Conservation (phyloP, 1,140 invertebrate genomes). For the Drosophila persimilis region DNA sequence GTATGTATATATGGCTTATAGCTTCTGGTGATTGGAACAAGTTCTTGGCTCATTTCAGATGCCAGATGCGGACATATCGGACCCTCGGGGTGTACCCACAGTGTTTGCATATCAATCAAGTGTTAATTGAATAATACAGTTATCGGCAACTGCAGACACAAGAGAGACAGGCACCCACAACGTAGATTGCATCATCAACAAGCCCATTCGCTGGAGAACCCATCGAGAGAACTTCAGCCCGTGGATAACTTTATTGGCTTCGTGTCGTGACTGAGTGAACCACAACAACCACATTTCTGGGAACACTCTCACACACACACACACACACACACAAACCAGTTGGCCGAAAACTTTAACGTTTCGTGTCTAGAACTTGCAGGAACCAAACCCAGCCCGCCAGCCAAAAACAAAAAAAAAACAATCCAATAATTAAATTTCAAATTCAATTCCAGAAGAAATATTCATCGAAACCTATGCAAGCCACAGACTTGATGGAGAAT, state of each 20-base stretch:
- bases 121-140: conserved; percentile 61
- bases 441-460: no score
- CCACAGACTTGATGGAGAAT: no score
- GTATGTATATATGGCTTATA: no score
- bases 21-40: conserved; percentile 4
- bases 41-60: conserved; percentile 16
- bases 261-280: neutral
- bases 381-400: no score
- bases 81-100: neutral
- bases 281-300: no score
- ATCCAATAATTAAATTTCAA: neutral
- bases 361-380: no score
- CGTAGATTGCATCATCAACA: conserved; percentile 1
- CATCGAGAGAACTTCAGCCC: neutral
- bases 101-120: conserved; percentile 53
- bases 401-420: neutral
- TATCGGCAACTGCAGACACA: conserved; percentile 18
- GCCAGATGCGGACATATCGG: conserved; percentile 6
- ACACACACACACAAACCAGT: no score
- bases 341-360: no score
- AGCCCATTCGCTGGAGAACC: neutral
- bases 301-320: no score
- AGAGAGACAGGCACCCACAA: conserved; percentile 18
- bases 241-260: no score
- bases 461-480: no score